These are phyloP conservation scores for Bos taurus DNA, from an alignment of 2,113 vertebrate genomes.

Conservation along the genomic window ARS-UCD2.0 NC_037329.1:53397001-53397500, in stretches of 20 bases:
- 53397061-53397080: slow-evolving; percentile 31
- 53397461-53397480: slow-evolving; percentile 88
- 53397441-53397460: slow-evolving; percentile 90
- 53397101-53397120: slow-evolving; percentile 43
- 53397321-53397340: slow-evolving; percentile 89
- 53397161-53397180: slow-evolving; percentile 14
- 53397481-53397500: slow-evolving; percentile 88
- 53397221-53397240: slow-evolving; percentile 73
- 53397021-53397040: not conserved
- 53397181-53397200: slow-evolving; percentile 60
- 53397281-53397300: slow-evolving; percentile 84
- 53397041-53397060: slow-evolving; percentile 56
- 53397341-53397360: slow-evolving; percentile 90
- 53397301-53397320: slow-evolving; percentile 87
- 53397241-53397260: slow-evolving; percentile 81
- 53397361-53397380: slow-evolving; percentile 89
- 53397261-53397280: slow-evolving; percentile 86
- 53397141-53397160: slow-evolving; percentile 55
- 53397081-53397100: slow-evolving; percentile 73
- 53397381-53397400: slow-evolving; percentile 90
- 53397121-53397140: slow-evolving; percentile 21
- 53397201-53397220: slow-evolving; percentile 80
- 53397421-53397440: slow-evolving; percentile 89
- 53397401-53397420: slow-evolving; percentile 89
- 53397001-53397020: slow-evolving; percentile 46